Base-by-base conservation (phyloP, 2,113 vertebrate species). In the Cottus gobio region DNA sequence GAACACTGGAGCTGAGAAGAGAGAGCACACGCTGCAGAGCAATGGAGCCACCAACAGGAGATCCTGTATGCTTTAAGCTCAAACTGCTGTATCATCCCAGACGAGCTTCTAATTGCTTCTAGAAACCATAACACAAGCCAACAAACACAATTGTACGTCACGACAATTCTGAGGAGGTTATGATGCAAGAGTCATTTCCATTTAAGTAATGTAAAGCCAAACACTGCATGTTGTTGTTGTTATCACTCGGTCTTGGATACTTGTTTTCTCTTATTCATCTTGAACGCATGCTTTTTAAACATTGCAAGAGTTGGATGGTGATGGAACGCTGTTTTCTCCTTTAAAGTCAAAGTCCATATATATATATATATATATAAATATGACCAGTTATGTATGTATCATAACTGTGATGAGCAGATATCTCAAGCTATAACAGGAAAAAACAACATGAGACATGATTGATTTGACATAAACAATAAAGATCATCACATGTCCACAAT, bases 91-190 rank as follows among this genome's bases (percentile, higher is more conserved):
- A 60, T 79, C 64, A 78, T 68, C 57, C 42, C 42, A 75, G 67
- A 84, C n/a, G 0, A 58, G 48, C 67, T 44, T 28, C 42, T 90
- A 79, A 85, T 83, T 79, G 58, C 74, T 20, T 81, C 46, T 57
- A 52, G 76, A 77, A 79, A 75, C 42, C 74, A 48, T 77, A 67
- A 66, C 77, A 86, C 68, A 82, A 79, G 48, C 60, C 48, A 76
- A 56, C 85, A 70, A 85, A 74, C 70, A 62, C 48, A 52, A 75
- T 28, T 77, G 63, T 48, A 71, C 44, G 72, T 36, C 24, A 52
- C 8, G 22, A 50, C 71, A 57, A 30, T 58, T 74, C n/a, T 60
- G 28, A 71, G 30, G 34, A 71, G 30, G 36, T 74, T 67, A 31
- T 50, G 56, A 57, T 60, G 31, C 18, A 57, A 75, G 57, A 67